Evolutionary conservation across 2,113 vertebrate genomes (phyloP), one percentile per base, ranked within the genome.

Genomic region (Tyrannus savana): DNA sequence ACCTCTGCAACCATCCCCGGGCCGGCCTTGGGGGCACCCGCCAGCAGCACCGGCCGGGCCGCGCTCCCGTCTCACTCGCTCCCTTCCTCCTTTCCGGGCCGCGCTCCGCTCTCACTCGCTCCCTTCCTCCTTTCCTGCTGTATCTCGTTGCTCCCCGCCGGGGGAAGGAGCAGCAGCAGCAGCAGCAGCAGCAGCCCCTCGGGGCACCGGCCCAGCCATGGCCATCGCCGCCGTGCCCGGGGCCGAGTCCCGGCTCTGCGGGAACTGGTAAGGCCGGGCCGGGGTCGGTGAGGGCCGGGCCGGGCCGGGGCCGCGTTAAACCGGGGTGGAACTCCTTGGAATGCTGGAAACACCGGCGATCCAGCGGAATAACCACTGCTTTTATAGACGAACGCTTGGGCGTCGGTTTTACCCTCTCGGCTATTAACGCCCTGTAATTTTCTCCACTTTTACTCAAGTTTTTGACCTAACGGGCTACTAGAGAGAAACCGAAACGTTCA

Each of bases 261-360:
- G 96, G 37, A 98, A 98, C 88, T 98, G 98, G 98, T 98, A 60
- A 37, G 58, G 23, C 23, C 22, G 58, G 42, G 41, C 19, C 39
- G 39, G 60, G 41, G 19, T 46, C 58, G 11, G 23, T 39, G 58
- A 1, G 6, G 18, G 18, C 41, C 0, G 30, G 18, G 33, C 56
- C 12, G 41, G 8, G 19, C 47, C 19, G 2, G 23, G 14, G 14
- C 59, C 37, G 7, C 6, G 27, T 12, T 33, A 4, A 12, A 19
- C 3, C 52, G 19, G 27, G 68, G 12, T 11, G 5, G 37, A 6
- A 0, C 12, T n/a, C 60, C 46, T 22, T 5, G 12, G 7, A 33
- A 12, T 1, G 56, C 58, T 16, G 0, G 33, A 22, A 41, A 4
- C 4, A 3, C 4, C 14, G 7, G 23, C 4, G 8, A 10, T 4